Base-by-base conservation (phyloP, 1,140 invertebrate species). In the Luehdorfia chinensis region DNA sequence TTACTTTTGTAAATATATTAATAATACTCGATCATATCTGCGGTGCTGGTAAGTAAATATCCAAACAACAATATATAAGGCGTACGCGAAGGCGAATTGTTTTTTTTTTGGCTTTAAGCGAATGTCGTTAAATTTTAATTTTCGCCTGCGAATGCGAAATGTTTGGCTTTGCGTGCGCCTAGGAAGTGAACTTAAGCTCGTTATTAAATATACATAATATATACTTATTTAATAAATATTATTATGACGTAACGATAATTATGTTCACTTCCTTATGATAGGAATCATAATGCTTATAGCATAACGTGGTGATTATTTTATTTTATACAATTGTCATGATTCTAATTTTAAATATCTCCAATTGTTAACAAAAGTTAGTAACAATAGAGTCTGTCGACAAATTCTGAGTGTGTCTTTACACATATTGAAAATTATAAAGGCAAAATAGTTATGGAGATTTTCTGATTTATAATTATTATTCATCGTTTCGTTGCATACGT, bases 141-240 rank as follows among this genome's bases (percentile, higher is more conserved):
- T 48, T 55, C 6, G 45, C 48, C 50, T 62, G 68, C 66, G 41
- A 56, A 50, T 51, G 61, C 49, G 53, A 62, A 53, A n/a, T n/a
- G n/a, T 69, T 75, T 66, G 47, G 55, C 60, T 75, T 69, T 67
- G 59, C 62, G 65, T 75, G 62, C 69, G 75, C 69, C 67, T 67
- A 48, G 23, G 52, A 58, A 56, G 48, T 61, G 54, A 55, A 50
- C n/a, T n/a, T n/a, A n/a, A n/a, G n/a, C 41, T 4, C 18, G 34
- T 37, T 49, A 33, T 43, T 37, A 34, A 56, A 50, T 23, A 37
- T 7, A 9, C 11, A 8, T 27, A 2, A 7, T 9, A 27, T 9
- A 9, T n/a, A 27, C 1, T 8, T 2, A n/a, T 7, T 27, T 8
- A 27, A 4, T 2, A 7, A 8, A 9, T 27, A 27, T 9, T 7